These are phyloP conservation scores for Apotomis betuletana DNA, from an alignment of 2,888 invertebrate species.

Conservation along the genomic window DNA sequence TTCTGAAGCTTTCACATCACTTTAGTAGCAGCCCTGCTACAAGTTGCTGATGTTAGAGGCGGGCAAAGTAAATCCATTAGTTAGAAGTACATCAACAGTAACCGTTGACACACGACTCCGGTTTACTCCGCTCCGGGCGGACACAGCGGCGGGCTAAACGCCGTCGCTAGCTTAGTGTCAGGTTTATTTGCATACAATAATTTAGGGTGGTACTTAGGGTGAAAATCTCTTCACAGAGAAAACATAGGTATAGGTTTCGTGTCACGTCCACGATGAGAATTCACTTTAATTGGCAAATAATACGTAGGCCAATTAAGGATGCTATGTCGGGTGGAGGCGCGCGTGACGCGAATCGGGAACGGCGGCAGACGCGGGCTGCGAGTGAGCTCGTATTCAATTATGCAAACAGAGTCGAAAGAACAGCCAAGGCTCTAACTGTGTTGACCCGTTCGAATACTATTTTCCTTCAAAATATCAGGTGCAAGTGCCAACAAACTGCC, in stretches of 20 bases:
- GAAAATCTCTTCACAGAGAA: constrained; percentile 63
- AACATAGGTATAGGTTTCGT: constrained; percentile 77
- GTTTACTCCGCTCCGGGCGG: constrained; percentile 42
- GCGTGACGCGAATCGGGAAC: constrained; percentile 75
- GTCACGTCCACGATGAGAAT: constrained; percentile 82
- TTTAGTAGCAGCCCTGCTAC: constrained; percentile 19
- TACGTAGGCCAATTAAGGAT: constrained; percentile 84
- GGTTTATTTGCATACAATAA: constrained; percentile 66
- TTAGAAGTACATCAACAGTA: constrained; percentile 52
- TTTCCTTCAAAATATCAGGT: constrained; percentile 43
- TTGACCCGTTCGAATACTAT: constrained; percentile 54
- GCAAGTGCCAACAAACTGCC: background rate
- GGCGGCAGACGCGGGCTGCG: constrained; percentile 45
- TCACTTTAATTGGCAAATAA: constrained; percentile 85
- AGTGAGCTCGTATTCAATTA: constrained; percentile 78
- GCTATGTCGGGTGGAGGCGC: constrained; percentile 80
- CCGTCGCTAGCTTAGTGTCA: constrained; percentile 48
- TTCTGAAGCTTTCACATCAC: constrained; percentile 13
- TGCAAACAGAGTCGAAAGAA: constrained; percentile 79
- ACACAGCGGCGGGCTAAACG: constrained; percentile 47
- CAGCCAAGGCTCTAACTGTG: constrained; percentile 57
- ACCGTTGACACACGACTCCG: constrained; percentile 48
- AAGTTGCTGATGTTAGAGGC: constrained; percentile 37
- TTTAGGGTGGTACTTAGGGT: constrained; percentile 57
- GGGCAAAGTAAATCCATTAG: constrained; percentile 51